Conservation (phyloP, 2,888 invertebrate species). For the Vesta saturnalis region DNA sequence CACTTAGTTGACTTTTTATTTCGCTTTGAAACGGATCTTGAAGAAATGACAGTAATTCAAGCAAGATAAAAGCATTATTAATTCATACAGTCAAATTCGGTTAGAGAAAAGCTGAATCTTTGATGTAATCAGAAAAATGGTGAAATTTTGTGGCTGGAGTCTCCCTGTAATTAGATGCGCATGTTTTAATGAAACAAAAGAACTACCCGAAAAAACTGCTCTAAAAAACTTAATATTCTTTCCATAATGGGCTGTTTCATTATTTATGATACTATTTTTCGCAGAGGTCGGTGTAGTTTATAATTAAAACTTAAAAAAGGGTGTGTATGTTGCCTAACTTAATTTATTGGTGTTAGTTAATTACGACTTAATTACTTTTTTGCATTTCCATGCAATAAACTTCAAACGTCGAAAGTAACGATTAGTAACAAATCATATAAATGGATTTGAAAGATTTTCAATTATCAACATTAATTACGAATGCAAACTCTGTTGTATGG, state of each 20-base stretch:
- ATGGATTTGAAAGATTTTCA: too few relatives aligned
- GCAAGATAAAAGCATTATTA: conserved; percentile 40
- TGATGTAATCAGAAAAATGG: conserved; percentile 37
- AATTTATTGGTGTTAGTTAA: conserved; percentile 8
- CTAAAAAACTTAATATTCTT: conserved; percentile 40
- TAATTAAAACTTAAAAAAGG: conserved; percentile 38
- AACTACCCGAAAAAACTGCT: conserved; percentile 37
- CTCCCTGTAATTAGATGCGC: conserved; percentile 42
- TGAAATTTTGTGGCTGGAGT: conserved; percentile 33
- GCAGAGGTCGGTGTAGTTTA: conserved; percentile 31
- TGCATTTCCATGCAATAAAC: neutral
- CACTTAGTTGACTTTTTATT: conserved; percentile 28
- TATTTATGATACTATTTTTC: conserved; percentile 39
- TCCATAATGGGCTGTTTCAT: conserved; percentile 37
- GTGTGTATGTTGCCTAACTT: conserved; percentile 14
- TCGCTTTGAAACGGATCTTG: conserved; percentile 21
- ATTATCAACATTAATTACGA: too few relatives aligned
- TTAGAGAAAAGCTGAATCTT: conserved; percentile 37
- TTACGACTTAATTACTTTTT: neutral
- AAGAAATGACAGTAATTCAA: conserved; percentile 40
- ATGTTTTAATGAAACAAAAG: conserved; percentile 43
- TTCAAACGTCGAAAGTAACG: neutral
- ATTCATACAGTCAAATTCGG: conserved; percentile 38
- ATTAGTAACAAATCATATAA: too few relatives aligned
- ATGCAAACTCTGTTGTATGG: too few relatives aligned